phyloP scores from a whole-genome alignment of 2,113 vertebrate genomes.

The Neofelis nebulosa region DNA sequence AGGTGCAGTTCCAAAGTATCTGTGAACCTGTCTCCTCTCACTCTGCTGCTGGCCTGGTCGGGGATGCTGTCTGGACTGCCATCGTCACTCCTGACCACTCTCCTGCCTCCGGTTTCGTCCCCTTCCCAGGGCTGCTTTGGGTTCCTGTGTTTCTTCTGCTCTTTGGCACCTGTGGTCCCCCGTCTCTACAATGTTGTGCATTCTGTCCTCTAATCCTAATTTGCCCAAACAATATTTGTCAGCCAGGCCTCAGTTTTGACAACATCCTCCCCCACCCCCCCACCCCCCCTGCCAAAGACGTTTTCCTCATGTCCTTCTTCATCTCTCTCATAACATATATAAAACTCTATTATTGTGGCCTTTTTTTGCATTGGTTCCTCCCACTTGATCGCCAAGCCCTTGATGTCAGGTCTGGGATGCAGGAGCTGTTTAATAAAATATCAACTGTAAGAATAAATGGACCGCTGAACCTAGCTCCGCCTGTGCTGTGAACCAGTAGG shows the following conservation, averaged over 20 bases:
- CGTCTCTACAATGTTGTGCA: not conserved
- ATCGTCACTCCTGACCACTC: fast-evolving
- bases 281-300: not conserved
- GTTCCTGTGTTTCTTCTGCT: not conserved
- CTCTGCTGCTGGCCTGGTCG: not conserved
- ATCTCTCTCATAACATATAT: not conserved
- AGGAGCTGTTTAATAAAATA: not conserved
- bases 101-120: not conserved
- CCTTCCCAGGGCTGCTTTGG: not conserved
- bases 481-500: not conserved
- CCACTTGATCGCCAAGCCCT: not conserved
- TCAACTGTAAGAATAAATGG: not conserved
- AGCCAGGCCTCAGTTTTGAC: not conserved
- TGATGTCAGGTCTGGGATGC: not conserved
- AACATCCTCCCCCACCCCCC: not conserved
- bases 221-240: not conserved
- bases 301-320: not conserved
- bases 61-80: fast-evolving
- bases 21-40: not conserved
- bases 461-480: not conserved
- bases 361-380: not conserved
- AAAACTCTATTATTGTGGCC: not conserved
- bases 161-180: not conserved
- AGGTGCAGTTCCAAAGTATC: not conserved
- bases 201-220: too few species aligned